phyloP scores from a whole-genome alignment of 2,113 vertebrate species.

The Pelecanus crispus region DNA sequence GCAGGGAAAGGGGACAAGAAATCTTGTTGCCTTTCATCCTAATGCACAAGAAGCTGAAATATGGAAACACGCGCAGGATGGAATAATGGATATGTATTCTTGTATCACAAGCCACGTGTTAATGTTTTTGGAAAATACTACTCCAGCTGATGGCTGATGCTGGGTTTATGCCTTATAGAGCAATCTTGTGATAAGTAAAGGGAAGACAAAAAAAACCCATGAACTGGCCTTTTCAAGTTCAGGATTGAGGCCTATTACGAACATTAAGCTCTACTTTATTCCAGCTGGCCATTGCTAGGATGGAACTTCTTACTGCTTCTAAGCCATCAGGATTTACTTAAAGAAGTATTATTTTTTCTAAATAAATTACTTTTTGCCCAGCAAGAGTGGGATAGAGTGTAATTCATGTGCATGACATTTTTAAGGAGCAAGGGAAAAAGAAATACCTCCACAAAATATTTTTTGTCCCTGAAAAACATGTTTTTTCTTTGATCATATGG shows the following conservation, averaged over 20 bases:
- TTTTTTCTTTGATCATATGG: not conserved
- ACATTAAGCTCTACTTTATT: not conserved
- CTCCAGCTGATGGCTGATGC: not conserved
- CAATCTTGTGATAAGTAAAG: not conserved
- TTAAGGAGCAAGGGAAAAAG: not conserved
- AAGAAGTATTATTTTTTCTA: not conserved
- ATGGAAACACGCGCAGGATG: not conserved
- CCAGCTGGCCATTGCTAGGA: not conserved
- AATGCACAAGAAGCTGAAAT: not conserved
- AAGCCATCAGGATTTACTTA: not conserved
- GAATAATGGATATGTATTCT: not conserved
- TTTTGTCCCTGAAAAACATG: not conserved
- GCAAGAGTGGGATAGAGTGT: not conserved
- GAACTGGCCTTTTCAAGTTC: not conserved
- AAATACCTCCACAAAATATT: not conserved
- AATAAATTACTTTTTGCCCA: not conserved
- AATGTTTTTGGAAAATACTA: not conserved
- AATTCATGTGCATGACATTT: not conserved
- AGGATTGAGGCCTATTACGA: not conserved
- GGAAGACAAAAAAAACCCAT: not conserved
- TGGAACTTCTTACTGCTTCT: not conserved
- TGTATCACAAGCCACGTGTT: not conserved
- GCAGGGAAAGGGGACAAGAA: rapidly evolving
- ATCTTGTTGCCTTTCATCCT: not conserved
- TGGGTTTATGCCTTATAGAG: not conserved